These are phyloP conservation scores for Pygoscelis antarcticus DNA, from an alignment of 2,113 vertebrate genomes.

Conservation along the genomic window DNA sequence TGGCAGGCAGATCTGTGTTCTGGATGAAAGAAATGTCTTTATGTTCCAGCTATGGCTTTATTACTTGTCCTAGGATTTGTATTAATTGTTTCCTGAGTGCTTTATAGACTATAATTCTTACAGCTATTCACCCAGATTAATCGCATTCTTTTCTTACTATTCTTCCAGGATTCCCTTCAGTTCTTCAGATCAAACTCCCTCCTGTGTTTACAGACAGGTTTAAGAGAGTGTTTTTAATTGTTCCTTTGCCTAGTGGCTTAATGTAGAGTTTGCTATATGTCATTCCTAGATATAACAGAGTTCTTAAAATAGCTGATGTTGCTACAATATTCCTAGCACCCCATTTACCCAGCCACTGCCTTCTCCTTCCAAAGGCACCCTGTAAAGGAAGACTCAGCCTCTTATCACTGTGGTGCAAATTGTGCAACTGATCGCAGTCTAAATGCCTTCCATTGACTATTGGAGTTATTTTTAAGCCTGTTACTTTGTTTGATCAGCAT, in stretches of 20 bases:
- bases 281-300: not conserved
- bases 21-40: not conserved
- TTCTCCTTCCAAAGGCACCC: not conserved
- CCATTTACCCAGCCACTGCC: not conserved
- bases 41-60: not conserved
- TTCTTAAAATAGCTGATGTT: not conserved
- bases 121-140: not conserved
- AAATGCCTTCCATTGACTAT: not conserved
- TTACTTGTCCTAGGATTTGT: not conserved
- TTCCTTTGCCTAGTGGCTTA: not conserved
- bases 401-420: not conserved
- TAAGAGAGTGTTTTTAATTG: not conserved
- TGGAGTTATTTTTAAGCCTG: conserved; percentile 27
- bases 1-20: not conserved
- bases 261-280: not conserved
- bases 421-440: not conserved
- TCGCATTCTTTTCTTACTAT: not conserved
- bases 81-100: not conserved
- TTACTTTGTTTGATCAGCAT: not conserved
- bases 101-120: not conserved
- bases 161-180: not conserved
- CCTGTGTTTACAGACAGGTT: not conserved
- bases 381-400: not conserved
- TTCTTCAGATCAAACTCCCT: not conserved
- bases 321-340: not conserved